phyloP scores from a whole-genome alignment of 2,797 vertebrate species.

The Pseudochirops cupreus region DNA sequence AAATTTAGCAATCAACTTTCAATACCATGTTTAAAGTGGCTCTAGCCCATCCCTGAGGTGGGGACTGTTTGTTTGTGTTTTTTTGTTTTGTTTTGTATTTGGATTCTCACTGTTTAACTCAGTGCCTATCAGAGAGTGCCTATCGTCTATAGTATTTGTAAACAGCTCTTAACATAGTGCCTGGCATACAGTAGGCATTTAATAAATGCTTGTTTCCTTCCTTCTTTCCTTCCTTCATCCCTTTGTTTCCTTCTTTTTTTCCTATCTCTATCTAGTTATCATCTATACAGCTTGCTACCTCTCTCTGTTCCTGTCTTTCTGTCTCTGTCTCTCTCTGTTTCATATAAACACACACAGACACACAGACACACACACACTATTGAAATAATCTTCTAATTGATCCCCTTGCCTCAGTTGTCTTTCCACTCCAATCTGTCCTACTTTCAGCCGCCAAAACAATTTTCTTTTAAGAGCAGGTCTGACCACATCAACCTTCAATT shows the following conservation, averaged over 20 bases:
- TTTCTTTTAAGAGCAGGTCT: neutral
- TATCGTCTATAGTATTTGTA: neutral
- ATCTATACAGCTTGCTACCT: neutral
- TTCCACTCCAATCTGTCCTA: neutral
- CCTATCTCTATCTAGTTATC: neutral
- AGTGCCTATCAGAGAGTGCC: neutral
- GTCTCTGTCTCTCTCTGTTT: neutral
- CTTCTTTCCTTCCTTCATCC: no score
- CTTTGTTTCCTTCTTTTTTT: no score
- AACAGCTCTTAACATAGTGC: neutral
- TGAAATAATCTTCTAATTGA: neutral
- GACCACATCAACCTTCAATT: neutral
- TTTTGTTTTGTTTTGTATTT: neutral
- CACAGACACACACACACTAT: neutral
- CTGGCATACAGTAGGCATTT: neutral
- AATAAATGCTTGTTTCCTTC: neutral
- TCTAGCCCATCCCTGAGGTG: neutral
- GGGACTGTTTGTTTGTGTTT: neutral
- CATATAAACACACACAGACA: neutral
- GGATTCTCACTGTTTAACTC: neutral
- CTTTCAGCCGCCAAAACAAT: neutral
- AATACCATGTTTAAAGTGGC: neutral
- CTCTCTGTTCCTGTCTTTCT: neutral
- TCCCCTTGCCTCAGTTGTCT: neutral
- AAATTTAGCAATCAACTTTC: neutral